Conservation (phyloP, 2,797 vertebrate genomes). For the Pyrocephalus nanus region DNA sequence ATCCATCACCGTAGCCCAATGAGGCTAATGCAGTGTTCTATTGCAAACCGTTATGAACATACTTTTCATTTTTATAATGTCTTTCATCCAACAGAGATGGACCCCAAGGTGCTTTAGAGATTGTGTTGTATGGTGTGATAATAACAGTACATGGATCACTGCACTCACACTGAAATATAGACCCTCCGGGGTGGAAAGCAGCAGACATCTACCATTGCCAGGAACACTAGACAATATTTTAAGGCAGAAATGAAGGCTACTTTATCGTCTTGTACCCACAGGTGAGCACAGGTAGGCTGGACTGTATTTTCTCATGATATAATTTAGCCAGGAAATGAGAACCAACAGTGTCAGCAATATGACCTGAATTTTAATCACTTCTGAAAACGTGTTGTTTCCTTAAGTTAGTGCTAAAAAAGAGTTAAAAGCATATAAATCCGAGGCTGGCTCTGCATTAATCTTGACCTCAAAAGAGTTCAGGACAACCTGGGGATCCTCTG, state of each 20-base stretch:
- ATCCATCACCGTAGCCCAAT: slow-evolving; percentile 22
- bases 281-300: slow-evolving; percentile 24
- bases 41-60: slow-evolving; percentile 28
- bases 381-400: neutral
- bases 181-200: slow-evolving; percentile 37
- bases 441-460: neutral
- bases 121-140: slow-evolving; percentile 11
- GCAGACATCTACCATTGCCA: slow-evolving; percentile 33
- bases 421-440: neutral
- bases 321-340: slow-evolving; percentile 40
- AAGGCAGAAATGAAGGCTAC: slow-evolving; percentile 42
- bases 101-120: slow-evolving; percentile 52
- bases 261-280: slow-evolving; percentile 42
- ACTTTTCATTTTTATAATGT: slow-evolving; percentile 57
- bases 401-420: neutral
- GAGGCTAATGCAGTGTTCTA: slow-evolving; percentile 35
- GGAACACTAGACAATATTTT: slow-evolving; percentile 1
- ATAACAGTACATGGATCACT: slow-evolving; percentile 60
- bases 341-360: neutral
- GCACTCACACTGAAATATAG: slow-evolving; percentile 47
- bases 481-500: neutral
- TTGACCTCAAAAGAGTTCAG: neutral
- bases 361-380: slow-evolving; percentile 18
- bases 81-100: slow-evolving; percentile 44
- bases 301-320: slow-evolving; percentile 7